Conservation (phyloP, 2,888 invertebrate species). For the Melanargia galathea region DNA sequence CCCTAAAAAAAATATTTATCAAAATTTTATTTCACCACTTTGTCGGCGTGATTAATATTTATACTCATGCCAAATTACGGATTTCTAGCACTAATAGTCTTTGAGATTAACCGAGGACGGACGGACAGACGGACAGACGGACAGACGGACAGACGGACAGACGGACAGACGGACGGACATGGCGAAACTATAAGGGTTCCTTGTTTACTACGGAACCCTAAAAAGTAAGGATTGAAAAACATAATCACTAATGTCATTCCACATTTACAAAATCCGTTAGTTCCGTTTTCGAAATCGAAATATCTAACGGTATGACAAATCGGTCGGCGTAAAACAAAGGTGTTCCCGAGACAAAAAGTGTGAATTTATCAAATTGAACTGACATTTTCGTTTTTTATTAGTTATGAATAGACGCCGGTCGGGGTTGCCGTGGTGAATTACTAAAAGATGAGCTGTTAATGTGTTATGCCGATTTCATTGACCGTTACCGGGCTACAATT, state of each 20-base stretch:
- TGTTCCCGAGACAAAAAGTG: conserved; percentile 45
- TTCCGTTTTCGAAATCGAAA: conserved; percentile 29
- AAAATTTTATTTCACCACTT: too few species aligned
- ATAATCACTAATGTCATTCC: conserved; percentile 27
- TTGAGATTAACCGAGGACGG: too few species aligned
- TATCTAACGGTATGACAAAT: conserved; percentile 60
- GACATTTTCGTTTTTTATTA: conserved; percentile 51
- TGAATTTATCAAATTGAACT: conserved; percentile 65
- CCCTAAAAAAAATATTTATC: too few species aligned
- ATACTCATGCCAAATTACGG: too few species aligned
- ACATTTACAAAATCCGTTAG: conserved; percentile 36
- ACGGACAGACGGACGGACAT: too few species aligned
- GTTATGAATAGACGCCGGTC: conserved; percentile 61
- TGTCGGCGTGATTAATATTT: too few species aligned
- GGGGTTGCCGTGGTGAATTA: conserved; percentile 68
- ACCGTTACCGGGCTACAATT: conserved; percentile 37
- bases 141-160: too few species aligned
- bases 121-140: too few species aligned
- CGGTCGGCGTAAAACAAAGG: conserved; percentile 59
- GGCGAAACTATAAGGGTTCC: too few species aligned
- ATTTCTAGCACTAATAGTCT: too few species aligned
- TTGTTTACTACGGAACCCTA: too few species aligned
- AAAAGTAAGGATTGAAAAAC: conserved; percentile 29
- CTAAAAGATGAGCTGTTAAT: conserved; percentile 69
- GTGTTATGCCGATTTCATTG: conserved; percentile 55